These are phyloP conservation scores for Sus scrofa DNA, from an alignment of 2,113 vertebrate species.

Conservation along the genomic window T2T-Sscrofa CM000812.6:169132501-169133000, in stretches of 20 bases:
- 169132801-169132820: constrained; percentile 83
- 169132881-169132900: constrained; percentile 83
- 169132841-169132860: constrained; percentile 86
- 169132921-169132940: constrained; percentile 86
- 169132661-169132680: background rate
- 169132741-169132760: background rate
- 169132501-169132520: background rate
- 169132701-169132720: background rate
- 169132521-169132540: background rate
- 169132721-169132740: background rate
- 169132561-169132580: background rate
- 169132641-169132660: background rate
- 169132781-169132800: background rate
- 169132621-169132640: background rate
- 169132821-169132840: constrained; percentile 87
- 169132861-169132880: constrained; percentile 85
- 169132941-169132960: background rate
- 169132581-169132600: background rate
- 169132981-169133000: background rate
- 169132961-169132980: background rate
- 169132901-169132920: constrained; percentile 86
- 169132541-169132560: background rate
- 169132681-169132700: background rate
- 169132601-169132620: background rate
- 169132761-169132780: background rate